Conservation (phyloP, 2,797 vertebrate species). For the Sitta carolinensis region DNA sequence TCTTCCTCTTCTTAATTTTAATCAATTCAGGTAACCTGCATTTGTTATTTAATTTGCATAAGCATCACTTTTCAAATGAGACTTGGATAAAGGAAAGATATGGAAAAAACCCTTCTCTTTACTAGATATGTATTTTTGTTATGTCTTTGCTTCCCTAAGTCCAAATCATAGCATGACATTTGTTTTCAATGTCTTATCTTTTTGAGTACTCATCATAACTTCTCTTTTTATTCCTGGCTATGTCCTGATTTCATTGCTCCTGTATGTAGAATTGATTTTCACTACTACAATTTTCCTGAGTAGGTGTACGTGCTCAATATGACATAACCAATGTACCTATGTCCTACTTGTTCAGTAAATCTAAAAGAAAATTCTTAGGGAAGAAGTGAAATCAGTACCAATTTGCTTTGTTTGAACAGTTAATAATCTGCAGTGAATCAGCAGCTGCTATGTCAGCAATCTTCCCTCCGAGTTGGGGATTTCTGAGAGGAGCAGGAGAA, state of each 20-base stretch:
- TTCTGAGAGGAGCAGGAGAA: not conserved
- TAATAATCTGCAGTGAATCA: not conserved
- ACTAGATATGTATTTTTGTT: not conserved
- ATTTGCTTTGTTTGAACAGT: not conserved
- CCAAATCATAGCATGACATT: not conserved
- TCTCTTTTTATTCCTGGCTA: not conserved
- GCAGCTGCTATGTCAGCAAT: not conserved
- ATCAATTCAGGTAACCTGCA: not conserved
- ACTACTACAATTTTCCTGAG: not conserved
- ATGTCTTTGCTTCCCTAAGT: not conserved
- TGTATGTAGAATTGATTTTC: not conserved
- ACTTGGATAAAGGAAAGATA: not conserved
- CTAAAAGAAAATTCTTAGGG: not conserved
- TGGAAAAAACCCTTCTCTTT: fast-evolving
- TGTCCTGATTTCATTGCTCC: not conserved
- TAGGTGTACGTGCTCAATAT: not conserved
- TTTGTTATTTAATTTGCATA: not conserved
- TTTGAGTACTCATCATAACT: not conserved
- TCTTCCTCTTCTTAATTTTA: not conserved
- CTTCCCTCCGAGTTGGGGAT: not conserved
- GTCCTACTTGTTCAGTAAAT: not conserved
- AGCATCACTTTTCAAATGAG: not conserved
- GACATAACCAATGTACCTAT: not conserved
- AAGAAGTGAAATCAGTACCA: not conserved
- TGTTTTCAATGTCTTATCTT: not conserved